Evolutionary conservation across 2,888 invertebrate genomes (phyloP).

Genomic region (Drosophila stalkeri): DNA sequence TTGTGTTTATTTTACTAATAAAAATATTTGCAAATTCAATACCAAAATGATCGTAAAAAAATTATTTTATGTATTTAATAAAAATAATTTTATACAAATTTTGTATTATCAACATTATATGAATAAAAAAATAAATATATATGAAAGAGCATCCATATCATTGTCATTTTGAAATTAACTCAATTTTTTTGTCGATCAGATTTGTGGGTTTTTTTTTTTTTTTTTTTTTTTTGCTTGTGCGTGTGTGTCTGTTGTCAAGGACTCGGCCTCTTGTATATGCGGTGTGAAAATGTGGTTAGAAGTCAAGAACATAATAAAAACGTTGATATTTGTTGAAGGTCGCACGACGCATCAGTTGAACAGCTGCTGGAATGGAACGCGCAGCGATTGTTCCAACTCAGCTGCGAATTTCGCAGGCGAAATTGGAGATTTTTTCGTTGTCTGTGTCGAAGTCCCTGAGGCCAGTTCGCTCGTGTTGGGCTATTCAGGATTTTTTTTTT

Average conservation of each 20-base stretch:
- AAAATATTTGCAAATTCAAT: too few relatives aligned
- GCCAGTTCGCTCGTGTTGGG: slow-evolving; percentile 5
- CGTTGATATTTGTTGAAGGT: slow-evolving; percentile 64
- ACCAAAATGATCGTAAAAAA: too few relatives aligned
- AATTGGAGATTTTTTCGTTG: slow-evolving; percentile 16
- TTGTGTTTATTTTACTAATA: too few relatives aligned
- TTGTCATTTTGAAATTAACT: neutral
- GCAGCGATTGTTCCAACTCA: slow-evolving; percentile 12
- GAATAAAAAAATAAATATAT: neutral
- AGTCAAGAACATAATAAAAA: slow-evolving; percentile 79
- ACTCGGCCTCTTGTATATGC: slow-evolving; percentile 49
- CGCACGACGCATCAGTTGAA: slow-evolving; percentile 44
- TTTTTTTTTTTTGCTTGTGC: slow-evolving; percentile 21
- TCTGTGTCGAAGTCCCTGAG: slow-evolving; percentile 1
- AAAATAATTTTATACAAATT: too few relatives aligned
- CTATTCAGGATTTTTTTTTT: neutral
- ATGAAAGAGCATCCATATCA: slow-evolving; percentile 1
- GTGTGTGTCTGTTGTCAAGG: slow-evolving; percentile 59
- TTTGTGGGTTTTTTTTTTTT: neutral
- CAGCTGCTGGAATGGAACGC: slow-evolving; percentile 34
- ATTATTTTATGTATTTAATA: too few relatives aligned
- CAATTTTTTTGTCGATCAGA: neutral
- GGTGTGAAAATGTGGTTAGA: slow-evolving; percentile 78
- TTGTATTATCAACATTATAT: too few relatives aligned
- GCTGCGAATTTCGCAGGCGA: slow-evolving; percentile 2